These are phyloP conservation scores for Synanceia verrucosa DNA, from an alignment of 2,797 vertebrate species.

Conservation along the genomic window DNA sequence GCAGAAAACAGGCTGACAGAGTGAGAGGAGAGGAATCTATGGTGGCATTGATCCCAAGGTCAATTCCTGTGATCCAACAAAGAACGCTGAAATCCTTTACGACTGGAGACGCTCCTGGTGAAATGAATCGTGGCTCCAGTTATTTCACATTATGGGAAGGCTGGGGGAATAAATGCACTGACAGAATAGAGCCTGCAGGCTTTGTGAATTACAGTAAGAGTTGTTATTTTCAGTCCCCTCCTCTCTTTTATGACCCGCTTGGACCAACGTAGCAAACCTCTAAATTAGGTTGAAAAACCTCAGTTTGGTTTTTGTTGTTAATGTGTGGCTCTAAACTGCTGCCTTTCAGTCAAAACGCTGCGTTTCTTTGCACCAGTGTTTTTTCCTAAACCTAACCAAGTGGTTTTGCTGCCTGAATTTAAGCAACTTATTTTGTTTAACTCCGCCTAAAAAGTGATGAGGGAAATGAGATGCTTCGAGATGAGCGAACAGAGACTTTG, in stretches of 20 bases:
- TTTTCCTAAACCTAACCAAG: too few relatives aligned
- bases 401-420: too few relatives aligned
- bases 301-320: neutral
- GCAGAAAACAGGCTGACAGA: neutral
- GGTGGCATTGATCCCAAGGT: neutral
- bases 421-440: too few relatives aligned
- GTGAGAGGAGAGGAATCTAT: neutral
- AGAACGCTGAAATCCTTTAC: conserved; percentile 16
- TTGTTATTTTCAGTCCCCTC: neutral
- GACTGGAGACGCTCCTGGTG: conserved; percentile 4
- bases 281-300: conserved; percentile 1
- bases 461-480: too few relatives aligned
- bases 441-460: too few relatives aligned
- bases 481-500: too few relatives aligned
- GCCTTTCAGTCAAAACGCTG: neutral
- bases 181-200: conserved; percentile 4
- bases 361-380: neutral
- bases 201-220: conserved; percentile 34
- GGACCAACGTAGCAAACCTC: neutral
- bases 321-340: neutral
- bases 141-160: conserved; percentile 50
- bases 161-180: conserved; percentile 38
- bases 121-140: conserved; percentile 34
- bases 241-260: conserved; percentile 5
- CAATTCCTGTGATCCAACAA: conserved; percentile 15